phyloP scores from a whole-genome alignment of 2,888 invertebrate genomes.

The Therioaphis trifolii region DNA sequence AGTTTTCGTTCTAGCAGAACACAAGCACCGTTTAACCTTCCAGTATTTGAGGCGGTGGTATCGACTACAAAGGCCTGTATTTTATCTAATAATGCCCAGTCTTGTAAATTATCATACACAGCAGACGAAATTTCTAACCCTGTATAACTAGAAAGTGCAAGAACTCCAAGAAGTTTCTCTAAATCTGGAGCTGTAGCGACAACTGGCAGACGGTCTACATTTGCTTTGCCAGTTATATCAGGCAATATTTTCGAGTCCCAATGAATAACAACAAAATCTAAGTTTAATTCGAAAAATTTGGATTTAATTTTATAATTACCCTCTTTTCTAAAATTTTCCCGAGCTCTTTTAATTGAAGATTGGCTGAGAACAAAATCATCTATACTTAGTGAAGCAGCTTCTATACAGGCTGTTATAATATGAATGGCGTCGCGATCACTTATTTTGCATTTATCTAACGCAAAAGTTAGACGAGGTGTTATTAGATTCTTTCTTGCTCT shows the following conservation, averaged over 20 bases:
- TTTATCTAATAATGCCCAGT: background rate
- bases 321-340: background rate
- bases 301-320: background rate
- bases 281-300: conserved; percentile 18
- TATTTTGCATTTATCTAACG: no score
- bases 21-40: conserved; percentile 29
- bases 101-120: background rate
- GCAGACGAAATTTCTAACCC: background rate
- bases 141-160: background rate
- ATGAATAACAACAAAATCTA: conserved; percentile 33
- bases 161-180: conserved; percentile 43
- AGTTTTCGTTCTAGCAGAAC: background rate
- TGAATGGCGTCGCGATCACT: no score
- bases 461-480: no score
- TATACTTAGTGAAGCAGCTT: no score
- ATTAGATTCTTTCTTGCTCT: no score
- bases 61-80: background rate
- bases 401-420: no score
- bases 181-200: conserved; percentile 10
- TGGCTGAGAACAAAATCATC: no score
- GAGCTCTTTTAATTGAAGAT: background rate
- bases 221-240: conserved; percentile 43
- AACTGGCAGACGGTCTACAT: conserved; percentile 29
- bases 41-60: conserved; percentile 13
- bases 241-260: conserved; percentile 50